Base-by-base conservation (phyloP, 2,888 invertebrate genomes). In the Hydrotaea diabolus region DNA sequence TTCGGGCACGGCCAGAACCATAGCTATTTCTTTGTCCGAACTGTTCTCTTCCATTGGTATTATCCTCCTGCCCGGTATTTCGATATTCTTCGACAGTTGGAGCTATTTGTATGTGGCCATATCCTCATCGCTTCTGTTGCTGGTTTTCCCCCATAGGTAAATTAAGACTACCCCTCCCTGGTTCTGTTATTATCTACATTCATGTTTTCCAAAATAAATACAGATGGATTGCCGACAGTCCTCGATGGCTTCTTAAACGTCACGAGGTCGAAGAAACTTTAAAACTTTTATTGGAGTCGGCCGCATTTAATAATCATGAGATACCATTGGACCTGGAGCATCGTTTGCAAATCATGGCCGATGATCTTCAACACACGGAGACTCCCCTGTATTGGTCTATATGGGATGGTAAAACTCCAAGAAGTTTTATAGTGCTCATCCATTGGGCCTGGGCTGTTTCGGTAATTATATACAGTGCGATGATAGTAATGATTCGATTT, bases 11-110 rank as follows among this genome's bases (percentile, higher is more conserved):
- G 89, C 91, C 0, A 91, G 92, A 86, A 91, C 90, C 0, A 89
- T 93, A 39, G 89, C 91, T 0, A 89, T 89, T 19, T 92, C 92
- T 0, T 87, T 92, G 0, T 93, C 91, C 21, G 93, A 93, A 81
- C 88, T 92, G 0, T 93, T 93, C 83, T 93, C 93, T 93, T 93
- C 93, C 0, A 90, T 93, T 78, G 93, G 93, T 1, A 87, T 93
- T 0, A 91, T 93, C 36, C 87, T 93, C 2, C 86, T 93, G 59
- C 92, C 93, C 0, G 91, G 90, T 15, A 91, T 93, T 5, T 92
- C 92, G 21, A 92, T 91, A 82, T 90, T 92, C 87, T 89, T 91
- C 77, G 89, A 92, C 59, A 90, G 91, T 78, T 93, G 93, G 93
- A 91, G 89, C 23, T 88, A 92, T 83, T 87, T 93, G 0, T 93